Conservation (phyloP, 1,140 invertebrate genomes). For the Drosophila elegans region DNA sequence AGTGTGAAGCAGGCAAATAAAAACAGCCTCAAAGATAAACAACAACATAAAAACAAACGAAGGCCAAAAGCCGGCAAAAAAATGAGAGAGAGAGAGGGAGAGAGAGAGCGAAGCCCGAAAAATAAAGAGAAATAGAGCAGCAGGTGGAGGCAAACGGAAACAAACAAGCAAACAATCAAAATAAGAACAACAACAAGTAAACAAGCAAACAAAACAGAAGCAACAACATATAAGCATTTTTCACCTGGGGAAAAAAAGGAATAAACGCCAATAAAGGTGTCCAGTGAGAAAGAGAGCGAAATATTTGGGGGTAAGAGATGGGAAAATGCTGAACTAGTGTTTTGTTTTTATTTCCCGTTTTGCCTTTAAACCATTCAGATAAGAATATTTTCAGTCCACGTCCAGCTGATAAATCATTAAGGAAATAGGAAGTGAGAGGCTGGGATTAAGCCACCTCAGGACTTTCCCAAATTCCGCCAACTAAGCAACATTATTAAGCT, state of each 20-base stretch:
- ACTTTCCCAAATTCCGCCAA: slow-evolving; percentile 14
- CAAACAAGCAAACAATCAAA: slow-evolving; percentile 33
- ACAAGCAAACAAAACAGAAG: slow-evolving; percentile 27
- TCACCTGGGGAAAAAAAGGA: slow-evolving; percentile 43
- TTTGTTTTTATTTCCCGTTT: slow-evolving; percentile 7
- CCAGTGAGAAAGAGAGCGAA: slow-evolving; percentile 18
- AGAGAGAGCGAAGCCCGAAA: slow-evolving; percentile 1
- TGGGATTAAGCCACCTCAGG: slow-evolving; percentile 19
- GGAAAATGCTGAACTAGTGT: slow-evolving; percentile 10
- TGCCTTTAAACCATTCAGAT: slow-evolving; percentile 27
- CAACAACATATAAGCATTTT: slow-evolving; percentile 7
- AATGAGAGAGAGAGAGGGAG: slow-evolving; percentile 8
- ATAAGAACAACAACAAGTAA: slow-evolving; percentile 33
- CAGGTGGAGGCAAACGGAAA: slow-evolving; percentile 55
- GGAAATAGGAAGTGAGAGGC: background rate
- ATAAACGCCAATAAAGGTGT: slow-evolving; percentile 16
- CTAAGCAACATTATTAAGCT: slow-evolving; percentile 38
- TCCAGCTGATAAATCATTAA: slow-evolving; percentile 63
- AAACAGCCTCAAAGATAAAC: slow-evolving; percentile 76
- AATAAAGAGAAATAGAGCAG: slow-evolving; percentile 16
- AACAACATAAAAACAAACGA: slow-evolving; percentile 55
- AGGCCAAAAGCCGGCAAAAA: slow-evolving; percentile 37
- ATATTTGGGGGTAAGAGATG: background rate
- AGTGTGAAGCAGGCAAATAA: slow-evolving; percentile 61
- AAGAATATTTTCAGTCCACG: slow-evolving; percentile 39